A percentile compares a stretch with the other conserved stretches of the same genome.
Conservation (phyloP, 2,113 vertebrate genomes). For the Shinisaurus crocodilurus region DNA sequence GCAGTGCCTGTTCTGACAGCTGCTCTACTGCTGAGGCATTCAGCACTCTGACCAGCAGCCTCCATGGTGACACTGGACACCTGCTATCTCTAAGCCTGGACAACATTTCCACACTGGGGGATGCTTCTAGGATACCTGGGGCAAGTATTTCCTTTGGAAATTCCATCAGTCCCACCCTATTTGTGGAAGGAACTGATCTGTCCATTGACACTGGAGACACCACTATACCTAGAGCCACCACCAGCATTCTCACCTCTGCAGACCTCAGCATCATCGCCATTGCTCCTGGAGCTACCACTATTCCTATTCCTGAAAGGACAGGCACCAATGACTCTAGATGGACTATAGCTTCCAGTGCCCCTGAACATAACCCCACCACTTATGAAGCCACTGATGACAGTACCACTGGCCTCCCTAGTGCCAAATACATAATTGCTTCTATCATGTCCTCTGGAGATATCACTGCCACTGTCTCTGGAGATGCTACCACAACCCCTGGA, state of each 20-base stretch:
- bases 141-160: background rate
- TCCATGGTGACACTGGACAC: background rate
- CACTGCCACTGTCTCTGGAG: background rate
- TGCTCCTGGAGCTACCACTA: background rate
- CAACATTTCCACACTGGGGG: background rate
- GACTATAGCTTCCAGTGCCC: background rate
- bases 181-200: background rate
- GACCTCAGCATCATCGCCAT: background rate
- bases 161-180: background rate
- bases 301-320: background rate
- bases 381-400: background rate
- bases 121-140: background rate
- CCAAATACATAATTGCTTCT: background rate
- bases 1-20: background rate
- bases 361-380: background rate
- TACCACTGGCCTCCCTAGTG: background rate
- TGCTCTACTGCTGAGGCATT: background rate
- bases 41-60: background rate
- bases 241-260: background rate
- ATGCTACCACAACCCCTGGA: background rate
- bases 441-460: background rate
- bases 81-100: background rate
- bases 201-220: background rate
- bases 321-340: background rate
- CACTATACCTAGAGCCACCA: background rate